These are phyloP conservation scores for Sebastes vulpes DNA, from an alignment of 2,797 vertebrate genomes.

Conservation along the genomic window DNA sequence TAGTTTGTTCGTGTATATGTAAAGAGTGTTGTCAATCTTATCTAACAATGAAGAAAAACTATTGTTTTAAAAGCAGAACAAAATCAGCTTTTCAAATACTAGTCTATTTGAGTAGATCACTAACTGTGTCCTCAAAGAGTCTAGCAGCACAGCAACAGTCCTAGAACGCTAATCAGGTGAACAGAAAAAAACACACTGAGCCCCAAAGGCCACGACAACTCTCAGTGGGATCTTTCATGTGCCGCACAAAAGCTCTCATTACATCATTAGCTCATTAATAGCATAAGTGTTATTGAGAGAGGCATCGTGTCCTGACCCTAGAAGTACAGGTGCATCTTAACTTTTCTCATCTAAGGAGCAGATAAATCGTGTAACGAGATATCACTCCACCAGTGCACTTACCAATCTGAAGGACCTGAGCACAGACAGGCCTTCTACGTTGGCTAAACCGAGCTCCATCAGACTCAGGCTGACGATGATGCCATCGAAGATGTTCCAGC, in stretches of 20 bases:
- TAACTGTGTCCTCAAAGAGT: not conserved
- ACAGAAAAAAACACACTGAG: slow-evolving; percentile 6
- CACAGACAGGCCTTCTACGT: slow-evolving; percentile 95
- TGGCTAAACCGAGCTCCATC: slow-evolving; percentile 95
- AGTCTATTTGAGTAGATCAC: not conserved
- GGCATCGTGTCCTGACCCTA: not conserved
- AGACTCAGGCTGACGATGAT: slow-evolving; percentile 97
- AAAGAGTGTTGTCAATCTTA: not conserved
- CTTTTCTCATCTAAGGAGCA: not conserved
- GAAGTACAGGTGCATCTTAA: not conserved
- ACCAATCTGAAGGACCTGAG: slow-evolving; percentile 97
- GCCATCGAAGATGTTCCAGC: slow-evolving; percentile 98
- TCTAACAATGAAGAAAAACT: not conserved
- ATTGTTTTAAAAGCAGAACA: not conserved
- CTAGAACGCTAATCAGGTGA: not conserved
- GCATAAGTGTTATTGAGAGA: not conserved
- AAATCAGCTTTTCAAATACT: not conserved
- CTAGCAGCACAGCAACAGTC: not conserved
- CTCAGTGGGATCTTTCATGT: slow-evolving; percentile 4
- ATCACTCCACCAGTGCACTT: slow-evolving; percentile 62
- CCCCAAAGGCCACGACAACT: slow-evolving; percentile 1
- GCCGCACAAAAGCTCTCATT: slow-evolving; percentile 11
- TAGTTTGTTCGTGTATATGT: not conserved
- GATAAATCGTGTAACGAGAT: not conserved
- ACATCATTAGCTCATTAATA: slow-evolving; percentile 29